These are phyloP conservation scores for Mimachlamys varia DNA, from an alignment of 2,888 invertebrate species.

Conservation along the genomic window DNA sequence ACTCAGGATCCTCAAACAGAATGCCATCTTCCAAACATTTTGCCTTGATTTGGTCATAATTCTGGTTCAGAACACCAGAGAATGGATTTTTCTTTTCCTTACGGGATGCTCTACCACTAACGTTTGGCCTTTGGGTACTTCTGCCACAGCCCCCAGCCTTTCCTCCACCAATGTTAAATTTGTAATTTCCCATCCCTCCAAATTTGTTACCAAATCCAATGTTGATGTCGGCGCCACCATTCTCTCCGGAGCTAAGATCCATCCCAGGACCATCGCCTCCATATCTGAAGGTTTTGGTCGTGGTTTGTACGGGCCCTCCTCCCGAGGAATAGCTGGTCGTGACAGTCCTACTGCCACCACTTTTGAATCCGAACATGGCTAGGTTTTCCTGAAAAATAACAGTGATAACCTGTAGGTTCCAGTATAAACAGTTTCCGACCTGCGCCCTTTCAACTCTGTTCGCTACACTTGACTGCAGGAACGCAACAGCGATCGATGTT, in stretches of 20 bases:
- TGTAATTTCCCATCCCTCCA: constrained; percentile 57
- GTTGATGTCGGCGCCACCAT: constrained; percentile 50
- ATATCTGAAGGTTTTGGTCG: constrained; percentile 68
- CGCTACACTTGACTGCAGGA: constrained; percentile 32
- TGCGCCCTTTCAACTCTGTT: constrained; percentile 36
- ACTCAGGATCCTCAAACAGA: constrained; percentile 95
- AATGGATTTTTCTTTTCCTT: constrained; percentile 68
- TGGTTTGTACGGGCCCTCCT: constrained; percentile 63
- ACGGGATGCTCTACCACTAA: constrained; percentile 57
- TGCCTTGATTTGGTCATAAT: constrained; percentile 94
- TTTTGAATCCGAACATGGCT: constrained; percentile 18
- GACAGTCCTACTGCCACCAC: constrained; percentile 62
- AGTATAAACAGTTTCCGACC: not conserved
- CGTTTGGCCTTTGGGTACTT: constrained; percentile 58
- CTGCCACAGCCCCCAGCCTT: constrained; percentile 50
- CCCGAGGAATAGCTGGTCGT: constrained; percentile 70
- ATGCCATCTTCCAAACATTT: constrained; percentile 88
- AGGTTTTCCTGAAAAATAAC: constrained; percentile 13
- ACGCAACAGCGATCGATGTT: constrained; percentile 34
- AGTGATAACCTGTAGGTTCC: not conserved
- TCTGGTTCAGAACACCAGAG: constrained; percentile 83
- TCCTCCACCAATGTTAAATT: constrained; percentile 62
- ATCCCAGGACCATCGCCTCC: constrained; percentile 62
- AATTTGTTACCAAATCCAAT: constrained; percentile 62
- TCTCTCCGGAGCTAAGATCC: constrained; percentile 51